Conservation (phyloP, 2,888 invertebrate species). For the Rutpela maculata region DNA sequence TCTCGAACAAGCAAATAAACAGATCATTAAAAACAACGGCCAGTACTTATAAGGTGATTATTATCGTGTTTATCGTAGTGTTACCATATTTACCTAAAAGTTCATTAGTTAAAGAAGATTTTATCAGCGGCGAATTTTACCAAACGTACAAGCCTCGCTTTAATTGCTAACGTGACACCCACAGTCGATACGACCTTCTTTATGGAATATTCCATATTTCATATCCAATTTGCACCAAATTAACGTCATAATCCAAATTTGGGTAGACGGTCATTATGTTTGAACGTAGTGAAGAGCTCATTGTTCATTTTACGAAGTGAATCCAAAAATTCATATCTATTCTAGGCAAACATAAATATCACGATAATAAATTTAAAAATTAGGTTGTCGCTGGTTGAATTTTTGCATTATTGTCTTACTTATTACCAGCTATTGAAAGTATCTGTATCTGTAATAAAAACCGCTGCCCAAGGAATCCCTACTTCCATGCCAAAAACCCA, state of each 20-base stretch:
- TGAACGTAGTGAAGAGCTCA: background rate
- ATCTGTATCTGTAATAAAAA: too few relatives aligned
- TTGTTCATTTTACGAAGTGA: background rate
- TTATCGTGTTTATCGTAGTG: background rate
- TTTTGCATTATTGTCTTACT: too few relatives aligned
- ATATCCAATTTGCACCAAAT: background rate
- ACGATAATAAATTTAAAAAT: too few relatives aligned
- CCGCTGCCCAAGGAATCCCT: too few relatives aligned
- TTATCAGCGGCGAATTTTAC: background rate
- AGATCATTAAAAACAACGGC: background rate
- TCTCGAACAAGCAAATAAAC: background rate
- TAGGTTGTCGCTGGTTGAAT: too few relatives aligned
- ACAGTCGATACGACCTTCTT: background rate
- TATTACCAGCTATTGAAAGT: too few relatives aligned
- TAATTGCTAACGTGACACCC: background rate
- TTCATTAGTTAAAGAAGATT: background rate
- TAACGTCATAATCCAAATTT: background rate
- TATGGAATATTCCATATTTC: background rate
- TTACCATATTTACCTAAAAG: conserved; percentile 1
- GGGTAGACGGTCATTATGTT: background rate
- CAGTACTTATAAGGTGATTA: background rate
- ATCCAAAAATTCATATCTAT: background rate
- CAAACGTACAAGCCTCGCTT: background rate
- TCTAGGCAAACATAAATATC: too few relatives aligned
- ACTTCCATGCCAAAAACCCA: too few relatives aligned